These are phyloP conservation scores for Ceyx margarethae DNA, from an alignment of 2,113 vertebrate genomes.

Conservation along the genomic window DNA sequence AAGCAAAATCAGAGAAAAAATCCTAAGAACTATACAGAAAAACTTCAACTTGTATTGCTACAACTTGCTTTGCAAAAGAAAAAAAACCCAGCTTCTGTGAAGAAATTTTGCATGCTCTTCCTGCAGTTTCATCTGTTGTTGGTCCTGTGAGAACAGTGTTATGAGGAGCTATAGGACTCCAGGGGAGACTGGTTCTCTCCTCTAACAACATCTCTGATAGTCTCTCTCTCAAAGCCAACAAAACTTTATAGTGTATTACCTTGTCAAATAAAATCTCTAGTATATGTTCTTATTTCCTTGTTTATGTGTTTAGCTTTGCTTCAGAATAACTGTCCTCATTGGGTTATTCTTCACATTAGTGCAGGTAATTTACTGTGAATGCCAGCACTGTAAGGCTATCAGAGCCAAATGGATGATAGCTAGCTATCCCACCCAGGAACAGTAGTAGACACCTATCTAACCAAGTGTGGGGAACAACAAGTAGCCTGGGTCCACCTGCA, in stretches of 20 bases:
- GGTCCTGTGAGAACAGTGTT: not conserved
- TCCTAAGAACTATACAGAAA: not conserved
- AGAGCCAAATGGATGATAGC: not conserved
- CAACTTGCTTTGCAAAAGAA: not conserved
- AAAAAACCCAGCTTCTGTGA: not conserved
- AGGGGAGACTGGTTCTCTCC: not conserved
- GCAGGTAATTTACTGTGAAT: not conserved
- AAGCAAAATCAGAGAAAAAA: not conserved
- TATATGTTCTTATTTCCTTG: not conserved
- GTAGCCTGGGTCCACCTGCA: not conserved
- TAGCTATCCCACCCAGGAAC: not conserved
- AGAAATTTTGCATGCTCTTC: not conserved
- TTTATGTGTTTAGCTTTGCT: not conserved
- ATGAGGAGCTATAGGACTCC: not conserved
- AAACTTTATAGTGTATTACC: not conserved
- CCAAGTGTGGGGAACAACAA: not conserved
- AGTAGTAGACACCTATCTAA: not conserved
- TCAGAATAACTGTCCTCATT: not conserved
- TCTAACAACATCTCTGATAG: not conserved
- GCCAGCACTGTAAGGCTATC: not conserved
- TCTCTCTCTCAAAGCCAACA: not conserved
- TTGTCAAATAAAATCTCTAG: not conserved
- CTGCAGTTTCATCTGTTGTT: not conserved
- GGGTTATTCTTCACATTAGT: not conserved
- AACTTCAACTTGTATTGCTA: not conserved